phyloP scores from a whole-genome alignment of 2,888 invertebrate genomes.

The Trimorus sp. region DNA sequence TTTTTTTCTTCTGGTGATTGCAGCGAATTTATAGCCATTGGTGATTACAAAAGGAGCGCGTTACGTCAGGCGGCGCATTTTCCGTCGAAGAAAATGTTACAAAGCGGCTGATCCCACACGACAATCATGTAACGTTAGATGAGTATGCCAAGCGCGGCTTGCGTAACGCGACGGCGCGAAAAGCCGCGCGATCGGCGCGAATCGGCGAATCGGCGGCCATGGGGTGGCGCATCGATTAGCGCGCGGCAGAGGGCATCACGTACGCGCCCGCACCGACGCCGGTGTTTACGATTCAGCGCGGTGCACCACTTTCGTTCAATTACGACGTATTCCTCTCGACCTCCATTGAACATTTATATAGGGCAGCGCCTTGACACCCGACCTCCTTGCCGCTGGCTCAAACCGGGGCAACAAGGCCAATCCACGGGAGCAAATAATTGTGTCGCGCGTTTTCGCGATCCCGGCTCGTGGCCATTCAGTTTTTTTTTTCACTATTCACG shows the following conservation, averaged over 20 bases:
- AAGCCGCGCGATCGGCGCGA: conserved; percentile 19
- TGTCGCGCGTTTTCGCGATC: conserved; percentile 25
- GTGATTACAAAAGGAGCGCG: too few species aligned
- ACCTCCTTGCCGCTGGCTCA: conserved; percentile 58
- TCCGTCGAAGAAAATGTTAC: conserved; percentile 23
- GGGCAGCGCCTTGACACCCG: conserved; percentile 64
- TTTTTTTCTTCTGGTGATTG: too few species aligned
- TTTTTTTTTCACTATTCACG: too few species aligned
- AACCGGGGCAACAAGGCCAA: conserved; percentile 69
- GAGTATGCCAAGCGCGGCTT: conserved; percentile 37
- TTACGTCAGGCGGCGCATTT: too few species aligned
- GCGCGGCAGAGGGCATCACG: conserved; percentile 19
- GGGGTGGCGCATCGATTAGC: conserved; percentile 27
- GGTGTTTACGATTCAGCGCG: conserved; percentile 54
- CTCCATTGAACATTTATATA: conserved; percentile 65
- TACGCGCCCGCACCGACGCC: conserved; percentile 18
- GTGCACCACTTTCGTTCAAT: conserved; percentile 61
- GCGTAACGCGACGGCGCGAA: conserved; percentile 42
- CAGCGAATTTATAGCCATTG: too few species aligned
- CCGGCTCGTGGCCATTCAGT: background rate
- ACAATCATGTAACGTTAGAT: conserved; percentile 28
- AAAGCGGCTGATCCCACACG: conserved; percentile 24
- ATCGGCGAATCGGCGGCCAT: conserved; percentile 18
- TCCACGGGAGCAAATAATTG: conserved; percentile 52
- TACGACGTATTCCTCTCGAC: conserved; percentile 66